Evolutionary conservation across 2,797 vertebrate species (phyloP).

Genomic region (Echeneis naucrates): DNA sequence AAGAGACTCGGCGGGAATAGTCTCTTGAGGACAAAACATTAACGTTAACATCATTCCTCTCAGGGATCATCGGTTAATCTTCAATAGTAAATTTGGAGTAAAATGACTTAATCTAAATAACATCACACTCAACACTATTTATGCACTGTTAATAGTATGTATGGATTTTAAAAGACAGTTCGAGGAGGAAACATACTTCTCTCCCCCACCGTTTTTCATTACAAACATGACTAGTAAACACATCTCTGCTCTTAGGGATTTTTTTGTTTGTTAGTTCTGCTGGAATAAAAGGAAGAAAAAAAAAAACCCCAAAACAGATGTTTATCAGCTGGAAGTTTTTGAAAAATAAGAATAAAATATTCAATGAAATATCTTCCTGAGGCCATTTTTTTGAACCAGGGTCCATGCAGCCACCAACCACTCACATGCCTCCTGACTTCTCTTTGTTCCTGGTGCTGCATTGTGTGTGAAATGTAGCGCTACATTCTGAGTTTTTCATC

Average conservation of each 20-base stretch:
- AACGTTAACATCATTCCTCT: slow-evolving; percentile 20
- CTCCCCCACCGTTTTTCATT: slow-evolving; percentile 6
- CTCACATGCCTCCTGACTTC: slow-evolving; percentile 38
- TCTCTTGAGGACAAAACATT: background rate
- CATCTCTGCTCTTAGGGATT: slow-evolving; percentile 27
- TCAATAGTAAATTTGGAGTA: background rate
- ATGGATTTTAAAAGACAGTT: slow-evolving; percentile 18
- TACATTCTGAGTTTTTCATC: slow-evolving; percentile 50
- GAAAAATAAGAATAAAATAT: slow-evolving; percentile 36
- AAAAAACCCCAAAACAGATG: slow-evolving; percentile 39
- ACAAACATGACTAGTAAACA: slow-evolving; percentile 35
- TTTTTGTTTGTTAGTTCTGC: slow-evolving; percentile 31
- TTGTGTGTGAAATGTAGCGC: slow-evolving; percentile 41
- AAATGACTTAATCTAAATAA: slow-evolving; percentile 13
- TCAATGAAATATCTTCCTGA: slow-evolving; percentile 43
- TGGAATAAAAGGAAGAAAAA: slow-evolving; percentile 30
- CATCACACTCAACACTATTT: background rate
- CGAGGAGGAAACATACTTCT: slow-evolving; percentile 30
- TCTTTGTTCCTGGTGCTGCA: slow-evolving; percentile 19
- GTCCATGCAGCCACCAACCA: slow-evolving; percentile 33
- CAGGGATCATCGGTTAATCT: background rate
- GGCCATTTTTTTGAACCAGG: slow-evolving; percentile 43
- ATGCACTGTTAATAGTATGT: slow-evolving; percentile 10
- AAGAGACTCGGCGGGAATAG: slow-evolving; percentile 1
- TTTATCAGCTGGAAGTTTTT: slow-evolving; percentile 55